A percentile compares a stretch with the other conserved stretches of the same genome.
These are phyloP conservation scores for Catharus fuscescens DNA, from an alignment of 2,113 vertebrate species.

Conservation along the genomic window DNA sequence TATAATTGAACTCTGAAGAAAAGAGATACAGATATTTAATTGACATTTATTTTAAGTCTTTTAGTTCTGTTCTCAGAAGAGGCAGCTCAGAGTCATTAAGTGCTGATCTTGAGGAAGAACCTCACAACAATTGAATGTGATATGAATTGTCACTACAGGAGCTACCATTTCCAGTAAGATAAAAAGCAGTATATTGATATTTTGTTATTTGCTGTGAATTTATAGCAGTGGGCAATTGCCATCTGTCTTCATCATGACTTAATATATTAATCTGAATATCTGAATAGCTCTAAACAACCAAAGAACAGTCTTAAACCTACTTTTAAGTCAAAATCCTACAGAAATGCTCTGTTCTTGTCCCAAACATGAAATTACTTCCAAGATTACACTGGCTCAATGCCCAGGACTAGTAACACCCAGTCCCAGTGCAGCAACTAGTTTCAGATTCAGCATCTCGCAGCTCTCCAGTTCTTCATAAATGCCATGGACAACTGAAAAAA, in stretches of 20 bases:
- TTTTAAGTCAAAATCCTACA: neutral
- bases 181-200: neutral
- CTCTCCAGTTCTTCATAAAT: neutral
- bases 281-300: neutral
- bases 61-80: neutral
- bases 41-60: neutral
- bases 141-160: neutral
- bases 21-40: neutral
- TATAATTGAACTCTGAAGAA: neutral
- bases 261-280: neutral
- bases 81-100: neutral
- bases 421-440: neutral
- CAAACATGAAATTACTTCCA: neutral
- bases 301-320: neutral
- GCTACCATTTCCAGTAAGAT: neutral
- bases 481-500: neutral
- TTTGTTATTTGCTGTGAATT: neutral
- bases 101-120: neutral
- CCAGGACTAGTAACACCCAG: neutral
- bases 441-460: neutral
- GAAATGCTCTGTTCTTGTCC: neutral
- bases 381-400: neutral
- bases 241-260: neutral
- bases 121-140: neutral
- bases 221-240: neutral